Percentiles rank a stretch among this genome's conserved stretches.
phyloP scores from a whole-genome alignment of 92 coral and sea anemone genomes.

The Umimayanthus kanabou region DNA sequence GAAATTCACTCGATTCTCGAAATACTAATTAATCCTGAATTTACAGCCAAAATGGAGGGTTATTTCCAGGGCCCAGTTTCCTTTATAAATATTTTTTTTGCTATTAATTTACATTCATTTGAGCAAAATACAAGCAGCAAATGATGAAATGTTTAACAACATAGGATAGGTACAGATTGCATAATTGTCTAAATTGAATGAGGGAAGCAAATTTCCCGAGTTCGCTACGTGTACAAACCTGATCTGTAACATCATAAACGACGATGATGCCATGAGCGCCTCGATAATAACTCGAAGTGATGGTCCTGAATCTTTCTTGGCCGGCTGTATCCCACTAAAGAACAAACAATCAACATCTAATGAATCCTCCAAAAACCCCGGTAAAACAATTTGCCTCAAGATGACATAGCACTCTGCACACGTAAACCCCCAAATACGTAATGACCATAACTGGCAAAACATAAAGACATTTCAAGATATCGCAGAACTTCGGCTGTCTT shows the following conservation, averaged over 20 bases:
- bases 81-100: neutral
- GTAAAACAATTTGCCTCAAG: slow-evolving; percentile 13
- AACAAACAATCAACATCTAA: slow-evolving; percentile 43
- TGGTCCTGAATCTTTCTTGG: slow-evolving; percentile 96
- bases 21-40: neutral
- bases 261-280: slow-evolving; percentile 99
- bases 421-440: slow-evolving; percentile 16
- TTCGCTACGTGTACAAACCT: slow-evolving; percentile 64
- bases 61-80: neutral
- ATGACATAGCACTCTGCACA: slow-evolving; percentile 42
- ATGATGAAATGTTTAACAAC: neutral
- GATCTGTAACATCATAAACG: slow-evolving; percentile 99
- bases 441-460: slow-evolving; percentile 30
- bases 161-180: slow-evolving; percentile 7
- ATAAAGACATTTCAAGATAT: neutral
- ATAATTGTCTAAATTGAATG: slow-evolving; percentile 6
- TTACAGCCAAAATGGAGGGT: neutral
- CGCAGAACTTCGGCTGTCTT: neutral
- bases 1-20: neutral
- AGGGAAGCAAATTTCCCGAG: neutral
- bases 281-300: slow-evolving; percentile 96
- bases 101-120: neutral
- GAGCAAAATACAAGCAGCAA: neutral
- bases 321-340: slow-evolving; percentile 99
- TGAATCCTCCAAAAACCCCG: slow-evolving; percentile 36